A percentile compares a stretch with the other conserved stretches of the same genome.
Evolutionary conservation across 2,888 invertebrate genomes (phyloP).

Genomic region (Phragmatobia fuliginosa): DNA sequence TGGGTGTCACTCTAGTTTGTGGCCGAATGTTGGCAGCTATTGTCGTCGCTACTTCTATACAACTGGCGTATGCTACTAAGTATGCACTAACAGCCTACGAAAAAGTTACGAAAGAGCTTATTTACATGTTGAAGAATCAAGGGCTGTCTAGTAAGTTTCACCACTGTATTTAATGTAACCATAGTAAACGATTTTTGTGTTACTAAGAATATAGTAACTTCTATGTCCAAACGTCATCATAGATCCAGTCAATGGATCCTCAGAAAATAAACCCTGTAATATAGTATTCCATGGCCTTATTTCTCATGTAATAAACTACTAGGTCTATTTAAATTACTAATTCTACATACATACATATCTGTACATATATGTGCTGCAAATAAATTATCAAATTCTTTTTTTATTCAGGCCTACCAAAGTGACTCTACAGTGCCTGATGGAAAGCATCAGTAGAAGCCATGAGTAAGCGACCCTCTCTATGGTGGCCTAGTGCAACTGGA

Average conservation of each 20-base stretch:
- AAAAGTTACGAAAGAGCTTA: constrained; percentile 66
- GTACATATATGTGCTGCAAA: not conserved
- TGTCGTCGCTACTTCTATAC: constrained; percentile 75
- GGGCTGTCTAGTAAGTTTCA: constrained; percentile 73
- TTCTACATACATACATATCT: no score
- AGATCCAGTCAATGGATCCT: no score
- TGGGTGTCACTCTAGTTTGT: constrained; percentile 67
- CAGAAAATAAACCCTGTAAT: no score
- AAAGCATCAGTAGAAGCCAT: no score
- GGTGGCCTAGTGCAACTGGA: no score
- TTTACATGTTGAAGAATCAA: constrained; percentile 77
- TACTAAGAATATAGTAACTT: not conserved
- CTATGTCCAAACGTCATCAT: no score
- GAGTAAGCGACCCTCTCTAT: no score
- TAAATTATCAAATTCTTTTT: no score
- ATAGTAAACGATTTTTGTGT: not conserved
- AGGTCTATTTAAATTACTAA: not conserved
- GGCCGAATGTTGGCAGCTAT: constrained; percentile 79
- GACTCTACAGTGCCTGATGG: no score
- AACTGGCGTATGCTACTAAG: constrained; percentile 73
- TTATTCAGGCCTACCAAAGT: no score
- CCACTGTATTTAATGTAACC: not conserved
- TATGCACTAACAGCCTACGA: constrained; percentile 75
- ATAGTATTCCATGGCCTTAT: not conserved
- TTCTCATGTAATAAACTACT: not conserved